Evolutionary conservation across 2,888 invertebrate genomes (phyloP), one percentile per base, ranked within the genome.

Genomic region (Apodemia hepburni): DNA sequence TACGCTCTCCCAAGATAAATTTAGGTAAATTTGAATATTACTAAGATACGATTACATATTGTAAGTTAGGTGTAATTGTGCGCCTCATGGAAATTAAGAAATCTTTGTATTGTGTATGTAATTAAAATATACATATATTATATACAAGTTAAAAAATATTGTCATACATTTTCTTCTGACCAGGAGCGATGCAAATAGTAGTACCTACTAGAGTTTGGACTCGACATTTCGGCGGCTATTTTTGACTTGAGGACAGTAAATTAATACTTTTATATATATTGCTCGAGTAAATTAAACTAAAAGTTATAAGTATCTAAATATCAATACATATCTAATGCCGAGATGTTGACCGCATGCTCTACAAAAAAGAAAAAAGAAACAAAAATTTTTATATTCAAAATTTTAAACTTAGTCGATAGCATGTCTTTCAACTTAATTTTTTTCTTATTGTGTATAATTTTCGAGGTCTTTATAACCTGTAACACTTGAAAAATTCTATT

Each of bases 91-190:
- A 87, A 86, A 82, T 84, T 87, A 87, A 88, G 82, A 84, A 85
- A 77, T 90, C 88, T 90, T 91, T 90, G 91, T 91, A 90, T 84
- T 87, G 79, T 87, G 85, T 89, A 87, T 88, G 85, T 89, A 89
- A 87, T 82, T 86, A 79, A 90, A 87, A 84, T 90, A 90, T 90
- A 91, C 88, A 90, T 87, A 87, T 88, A 88, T 87, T 89, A 89
- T 88, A 90, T 89, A 91, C 90, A 90, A 84, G 85, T 88, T 87
- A 79, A 79, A 78, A 79, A 79, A 72, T 81, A 84, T 84, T 84
- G 84, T 87, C 89, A 82, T 87, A 85, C 84, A 79, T 85, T 85
- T 82, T 85, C 85, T 88, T 87, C 70, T 84, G 85, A 88, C 85
- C 87, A 87, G 80, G 75, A 80, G 75, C 71, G 75, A 81, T 78